A percentile compares a stretch with the other conserved stretches of the same genome.
Conservation (phyloP, 2,113 vertebrate genomes). For the Poeciliopsis turrubarensis region DNA sequence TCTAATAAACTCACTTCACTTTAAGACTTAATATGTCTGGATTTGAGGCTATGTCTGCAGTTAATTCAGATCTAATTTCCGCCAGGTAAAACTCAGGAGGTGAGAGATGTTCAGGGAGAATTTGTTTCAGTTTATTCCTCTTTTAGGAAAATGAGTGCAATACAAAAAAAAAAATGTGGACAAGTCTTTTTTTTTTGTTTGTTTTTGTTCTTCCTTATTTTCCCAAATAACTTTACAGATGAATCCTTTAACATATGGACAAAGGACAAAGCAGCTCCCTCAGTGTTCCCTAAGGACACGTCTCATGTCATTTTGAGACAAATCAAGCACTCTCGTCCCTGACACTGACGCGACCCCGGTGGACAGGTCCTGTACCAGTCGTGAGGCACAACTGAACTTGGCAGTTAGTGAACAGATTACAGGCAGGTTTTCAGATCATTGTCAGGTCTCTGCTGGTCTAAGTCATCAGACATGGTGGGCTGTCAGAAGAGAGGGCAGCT, state of each 20-base stretch:
- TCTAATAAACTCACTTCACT: not conserved
- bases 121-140: not conserved
- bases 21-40: not conserved
- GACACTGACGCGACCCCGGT: not conserved
- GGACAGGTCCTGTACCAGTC: not conserved
- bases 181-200: too few species aligned
- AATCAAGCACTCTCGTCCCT: not conserved
- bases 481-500: not conserved
- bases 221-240: not conserved
- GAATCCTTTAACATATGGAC: not conserved
- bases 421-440: not conserved
- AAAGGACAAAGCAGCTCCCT: not conserved
- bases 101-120: not conserved
- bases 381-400: not conserved
- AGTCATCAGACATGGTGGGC: not conserved
- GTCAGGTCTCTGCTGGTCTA: slow-evolving; percentile 2
- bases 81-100: not conserved
- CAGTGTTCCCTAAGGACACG: not conserved
- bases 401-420: slow-evolving; percentile 8
- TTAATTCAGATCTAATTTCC: not conserved
- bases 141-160: not conserved
- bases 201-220: not conserved
- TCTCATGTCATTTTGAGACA: slow-evolving; percentile 9
- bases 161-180: too few species aligned
- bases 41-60: not conserved